Base-by-base conservation (phyloP, 2,797 vertebrate species). In the Bradypus variegatus region DNA sequence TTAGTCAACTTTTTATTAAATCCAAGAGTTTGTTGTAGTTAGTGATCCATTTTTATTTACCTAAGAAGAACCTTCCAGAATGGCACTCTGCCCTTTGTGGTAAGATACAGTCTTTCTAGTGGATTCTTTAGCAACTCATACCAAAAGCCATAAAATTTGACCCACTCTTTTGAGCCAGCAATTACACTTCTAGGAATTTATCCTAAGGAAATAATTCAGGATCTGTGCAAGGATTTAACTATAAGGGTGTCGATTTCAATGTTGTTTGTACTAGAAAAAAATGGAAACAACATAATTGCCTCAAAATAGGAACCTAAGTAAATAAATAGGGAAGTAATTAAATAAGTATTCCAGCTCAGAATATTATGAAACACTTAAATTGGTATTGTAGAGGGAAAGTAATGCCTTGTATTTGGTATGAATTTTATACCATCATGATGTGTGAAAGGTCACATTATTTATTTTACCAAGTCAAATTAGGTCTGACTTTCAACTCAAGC, bases 1-100 rank as follows among this genome's bases (percentile, higher is more conserved):
- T 16, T 14, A 79, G 41, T 85, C 36, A 88, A 72, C 29, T 41
- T 88, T 72, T 73, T 79, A 36, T 88, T 58, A 58, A 10, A 94
- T 67, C 38, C 80, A 62, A 81, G n/a, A 70, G n/a, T 92, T 45
- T 88, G n/a, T 91, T 91, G 48, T 33, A 91, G 60, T 90, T 85
- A 94, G 67, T 8, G 58, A 58, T 70, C 90, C 55, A 64, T 64
- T 87, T 87, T 87, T 75, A 50, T 87, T 65, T 87, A 75, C 25
- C 41, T 31, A 65, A 87, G 12, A 6, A 75, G 53, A 58, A 87
- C 23, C 33, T 65, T 81, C 23, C 77, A 81, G 65, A 75, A 67
- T 31, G 36, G 36, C 48, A 75, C 25, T 75, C 29, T 64, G 8
- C 69, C 60, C 55, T 50, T 73, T 81, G 18, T 23, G 4, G 53